These are phyloP conservation scores for Brachylomia viminalis DNA, from an alignment of 2,888 invertebrate genomes.

Conservation along the genomic window DNA sequence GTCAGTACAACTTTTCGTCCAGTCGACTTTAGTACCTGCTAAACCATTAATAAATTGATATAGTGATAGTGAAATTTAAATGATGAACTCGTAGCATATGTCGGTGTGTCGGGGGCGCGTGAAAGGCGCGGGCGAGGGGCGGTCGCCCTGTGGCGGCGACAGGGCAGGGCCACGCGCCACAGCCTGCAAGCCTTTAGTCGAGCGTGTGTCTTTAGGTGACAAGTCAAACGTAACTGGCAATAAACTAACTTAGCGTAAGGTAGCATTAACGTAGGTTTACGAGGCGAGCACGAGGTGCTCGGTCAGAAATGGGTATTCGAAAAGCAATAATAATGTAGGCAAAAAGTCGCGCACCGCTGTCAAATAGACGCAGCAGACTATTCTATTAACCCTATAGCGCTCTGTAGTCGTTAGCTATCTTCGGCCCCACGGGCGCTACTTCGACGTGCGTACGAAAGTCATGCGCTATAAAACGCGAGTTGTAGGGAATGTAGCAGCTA, in stretches of 20 bases:
- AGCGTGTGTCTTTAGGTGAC: conserved; percentile 83
- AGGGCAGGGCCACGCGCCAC: conserved; percentile 79
- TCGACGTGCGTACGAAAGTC: conserved; percentile 31
- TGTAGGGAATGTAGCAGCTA: conserved; percentile 64
- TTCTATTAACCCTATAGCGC: conserved; percentile 76
- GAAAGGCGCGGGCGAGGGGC: conserved; percentile 70
- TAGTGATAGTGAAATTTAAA: conserved; percentile 7
- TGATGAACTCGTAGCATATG: background rate
- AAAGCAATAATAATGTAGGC: conserved; percentile 91
- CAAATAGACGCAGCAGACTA: conserved; percentile 81
- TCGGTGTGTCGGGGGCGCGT: conserved; percentile 33
- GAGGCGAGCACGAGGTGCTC: conserved; percentile 88
- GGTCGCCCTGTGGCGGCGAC: conserved; percentile 73
- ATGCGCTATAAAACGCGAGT: conserved; percentile 40
- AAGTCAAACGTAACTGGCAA: conserved; percentile 88
- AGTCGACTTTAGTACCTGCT: conserved; percentile 10
- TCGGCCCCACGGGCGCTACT: conserved; percentile 45
- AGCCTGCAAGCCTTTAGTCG: conserved; percentile 86
- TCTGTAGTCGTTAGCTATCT: conserved; percentile 71
- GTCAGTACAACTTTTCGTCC: conserved; percentile 14
- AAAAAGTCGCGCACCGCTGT: conserved; percentile 88
- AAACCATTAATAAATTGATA: background rate
- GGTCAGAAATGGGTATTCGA: conserved; percentile 90
- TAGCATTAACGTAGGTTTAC: conserved; percentile 81
- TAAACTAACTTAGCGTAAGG: conserved; percentile 86